Evolutionary conservation across 2,888 invertebrate genomes (phyloP).

Genomic region (Muschampia plurimacula): DNA sequence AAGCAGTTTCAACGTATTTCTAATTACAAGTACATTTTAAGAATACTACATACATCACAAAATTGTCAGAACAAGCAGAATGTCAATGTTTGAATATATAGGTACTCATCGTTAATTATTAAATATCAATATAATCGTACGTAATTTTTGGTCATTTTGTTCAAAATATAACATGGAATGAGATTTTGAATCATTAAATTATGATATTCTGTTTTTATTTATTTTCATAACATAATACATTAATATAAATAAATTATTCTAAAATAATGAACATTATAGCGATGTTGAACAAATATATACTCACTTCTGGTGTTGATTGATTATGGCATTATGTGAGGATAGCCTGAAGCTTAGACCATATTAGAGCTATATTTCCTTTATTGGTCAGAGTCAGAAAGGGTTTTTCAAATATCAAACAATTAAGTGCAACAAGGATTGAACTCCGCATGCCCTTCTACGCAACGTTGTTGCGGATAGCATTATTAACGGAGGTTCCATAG

Average conservation of each 20-base stretch:
- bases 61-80: not conserved
- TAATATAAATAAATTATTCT: slow-evolving; percentile 35
- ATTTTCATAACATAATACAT: slow-evolving; percentile 24
- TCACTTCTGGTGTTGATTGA: slow-evolving; percentile 2
- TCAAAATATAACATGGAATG: slow-evolving; percentile 8
- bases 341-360: not conserved
- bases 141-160: slow-evolving; percentile 30
- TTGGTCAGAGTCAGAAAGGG: not conserved
- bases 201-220: not conserved
- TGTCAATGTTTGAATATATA: slow-evolving; percentile 30
- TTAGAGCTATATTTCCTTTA: not conserved
- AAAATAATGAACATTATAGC: slow-evolving; percentile 31
- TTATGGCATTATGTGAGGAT: no score
- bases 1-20: not conserved
- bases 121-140: slow-evolving; percentile 6
- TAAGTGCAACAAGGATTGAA: not conserved
- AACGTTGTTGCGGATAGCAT: no score
- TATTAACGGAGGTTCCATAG: no score
- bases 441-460: no score
- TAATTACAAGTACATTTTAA: not conserved
- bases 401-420: not conserved
- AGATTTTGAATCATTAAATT: slow-evolving; percentile 5
- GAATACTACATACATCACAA: not conserved
- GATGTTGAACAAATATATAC: slow-evolving; percentile 16
- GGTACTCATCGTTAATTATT: slow-evolving; percentile 18